Evolutionary conservation across 2,113 vertebrate genomes (phyloP), one percentile per base, ranked within the genome.

Genomic region (Channa argus): DNA sequence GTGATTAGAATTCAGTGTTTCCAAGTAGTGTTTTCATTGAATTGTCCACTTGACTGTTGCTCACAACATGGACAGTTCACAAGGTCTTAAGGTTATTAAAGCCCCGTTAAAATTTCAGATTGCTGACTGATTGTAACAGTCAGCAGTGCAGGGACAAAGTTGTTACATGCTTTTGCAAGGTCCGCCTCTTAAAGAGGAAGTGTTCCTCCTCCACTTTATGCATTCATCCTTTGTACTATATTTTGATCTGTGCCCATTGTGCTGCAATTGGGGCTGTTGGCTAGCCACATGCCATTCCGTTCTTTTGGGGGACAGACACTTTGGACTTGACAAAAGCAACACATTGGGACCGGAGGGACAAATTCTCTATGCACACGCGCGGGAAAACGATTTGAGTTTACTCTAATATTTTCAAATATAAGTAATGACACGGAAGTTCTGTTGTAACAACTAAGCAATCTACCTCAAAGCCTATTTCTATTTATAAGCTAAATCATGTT

Each of bases 141-240:
- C 67, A 24, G 67, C 39, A 46, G 43, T 46, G 73, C 63, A 62
- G 46, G 53, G 34, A 52, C 46, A 41, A 49, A 41, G 75, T 71
- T 85, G 50, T 79, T 79, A 56, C 64, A 14, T 62, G 62, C 47
- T 46, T 71, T 53, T 72, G 6, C 13, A 24, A 55, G 33, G 46
- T 67, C 6, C n/a, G 50, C 8, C 24, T 62, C 64, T 51, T 50
- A 63, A 80, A 85, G 71, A 85, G 79, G 72, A 85, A 85, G 61
- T 68, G 63, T 37, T 38, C 12, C 54, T 63, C 69, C 24, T 63
- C 50, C 15, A 9, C 0, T 37, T 24, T 49, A 37, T 61, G 56
- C 49, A 24, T 66, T 62, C 52, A 46, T 50, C 47, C 45, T 51
- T 13, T 66, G 51, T 6, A 13, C 58, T 38, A 5, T 6, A 8